phyloP scores from a whole-genome alignment of 2,113 vertebrate genomes.

The Vidua chalybeata region DNA sequence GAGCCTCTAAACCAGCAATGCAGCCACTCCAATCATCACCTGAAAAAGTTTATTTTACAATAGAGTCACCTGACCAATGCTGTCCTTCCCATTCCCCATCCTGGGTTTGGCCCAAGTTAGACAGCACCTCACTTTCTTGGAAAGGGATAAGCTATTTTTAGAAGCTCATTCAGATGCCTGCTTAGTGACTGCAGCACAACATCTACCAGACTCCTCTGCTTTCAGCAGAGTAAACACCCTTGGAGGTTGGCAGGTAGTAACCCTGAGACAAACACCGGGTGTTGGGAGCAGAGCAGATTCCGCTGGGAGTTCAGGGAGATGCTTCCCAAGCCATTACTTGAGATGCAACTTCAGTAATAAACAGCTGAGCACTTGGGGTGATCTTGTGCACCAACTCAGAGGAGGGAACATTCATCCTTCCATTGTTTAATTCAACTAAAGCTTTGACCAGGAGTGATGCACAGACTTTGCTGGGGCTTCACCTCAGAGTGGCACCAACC shows the following conservation, averaged over 20 bases:
- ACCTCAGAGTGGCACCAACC: fast-evolving
- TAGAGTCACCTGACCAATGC: neutral
- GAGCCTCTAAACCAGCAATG: neutral
- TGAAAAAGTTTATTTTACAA: neutral
- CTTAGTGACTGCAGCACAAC: neutral
- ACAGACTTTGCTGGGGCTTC: neutral
- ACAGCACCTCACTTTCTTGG: neutral
- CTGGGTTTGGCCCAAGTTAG: neutral
- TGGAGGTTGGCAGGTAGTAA: neutral
- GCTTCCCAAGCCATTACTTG: neutral
- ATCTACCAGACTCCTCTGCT: neutral
- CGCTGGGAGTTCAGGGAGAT: neutral
- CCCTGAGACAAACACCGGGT: fast-evolving
- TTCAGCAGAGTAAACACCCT: neutral
- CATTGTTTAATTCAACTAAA: neutral
- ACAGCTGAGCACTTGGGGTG: neutral
- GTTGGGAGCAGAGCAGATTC: neutral
- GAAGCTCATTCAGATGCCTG: neutral
- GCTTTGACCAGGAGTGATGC: fast-evolving
- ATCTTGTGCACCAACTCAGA: fast-evolving
- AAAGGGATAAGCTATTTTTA: slow-evolving; percentile 6
- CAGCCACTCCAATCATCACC: neutral
- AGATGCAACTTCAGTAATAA: fast-evolving
- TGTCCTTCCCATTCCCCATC: neutral
- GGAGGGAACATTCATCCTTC: neutral